Evolutionary conservation across 2,797 vertebrate genomes (phyloP).

Genomic region (Ceryle rudis): DNA sequence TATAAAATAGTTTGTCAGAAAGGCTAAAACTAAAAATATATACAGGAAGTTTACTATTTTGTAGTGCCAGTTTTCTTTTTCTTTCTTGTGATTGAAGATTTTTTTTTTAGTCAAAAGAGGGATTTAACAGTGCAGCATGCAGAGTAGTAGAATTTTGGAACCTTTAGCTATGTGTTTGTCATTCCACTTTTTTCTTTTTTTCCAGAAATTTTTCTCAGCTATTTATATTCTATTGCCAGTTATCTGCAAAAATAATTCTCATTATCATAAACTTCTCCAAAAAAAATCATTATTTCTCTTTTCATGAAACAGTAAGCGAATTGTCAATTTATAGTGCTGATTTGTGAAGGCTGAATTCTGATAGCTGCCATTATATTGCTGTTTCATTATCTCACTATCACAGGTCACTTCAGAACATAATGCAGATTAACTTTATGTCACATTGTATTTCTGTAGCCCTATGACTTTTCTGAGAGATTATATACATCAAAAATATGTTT

Average conservation of each 20-base stretch:
- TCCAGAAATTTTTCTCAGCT: neutral
- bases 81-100: neutral
- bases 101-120: neutral
- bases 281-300: neutral
- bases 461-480: neutral
- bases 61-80: neutral
- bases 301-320: neutral
- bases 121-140: neutral
- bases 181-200: neutral
- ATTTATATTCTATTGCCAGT: neutral
- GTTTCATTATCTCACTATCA: neutral
- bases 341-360: neutral
- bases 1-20: constrained; percentile 2
- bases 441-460: neutral
- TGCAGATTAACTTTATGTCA: neutral
- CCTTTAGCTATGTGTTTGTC: neutral
- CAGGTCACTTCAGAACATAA: neutral
- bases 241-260: neutral
- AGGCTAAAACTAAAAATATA: neutral
- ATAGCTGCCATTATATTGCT: neutral
- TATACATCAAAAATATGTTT: neutral
- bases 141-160: neutral
- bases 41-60: neutral
- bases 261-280: neutral
- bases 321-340: neutral